A percentile compares a stretch with the other conserved stretches of the same genome.
phyloP scores from a whole-genome alignment of 2,797 vertebrate genomes.

The Masticophis lateralis region DNA sequence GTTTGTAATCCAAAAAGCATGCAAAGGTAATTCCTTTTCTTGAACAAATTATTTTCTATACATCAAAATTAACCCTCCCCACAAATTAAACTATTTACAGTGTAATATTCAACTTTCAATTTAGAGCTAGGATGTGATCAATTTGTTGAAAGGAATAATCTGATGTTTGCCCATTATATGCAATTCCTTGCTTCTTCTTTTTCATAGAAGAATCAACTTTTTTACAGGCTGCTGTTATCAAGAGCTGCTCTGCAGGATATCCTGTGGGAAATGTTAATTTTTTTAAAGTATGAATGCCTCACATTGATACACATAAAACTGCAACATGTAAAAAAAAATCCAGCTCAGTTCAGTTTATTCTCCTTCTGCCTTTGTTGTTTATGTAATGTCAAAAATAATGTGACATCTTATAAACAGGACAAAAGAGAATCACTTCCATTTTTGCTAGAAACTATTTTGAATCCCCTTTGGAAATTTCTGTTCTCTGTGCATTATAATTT shows the following conservation, averaged over 20 bases:
- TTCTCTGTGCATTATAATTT: constrained; percentile 42
- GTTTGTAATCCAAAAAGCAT: background rate
- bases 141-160: background rate
- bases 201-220: constrained; percentile 30
- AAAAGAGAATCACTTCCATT: constrained; percentile 59
- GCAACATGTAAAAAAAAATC: constrained; percentile 15
- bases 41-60: background rate
- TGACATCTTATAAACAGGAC: constrained; percentile 68
- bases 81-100: background rate
- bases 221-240: background rate
- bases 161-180: background rate
- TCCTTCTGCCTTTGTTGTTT: constrained; percentile 67
- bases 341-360: constrained; percentile 46
- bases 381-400: constrained; percentile 64
- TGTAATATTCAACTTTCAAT: background rate
- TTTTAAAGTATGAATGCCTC: constrained; percentile 30
- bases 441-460: constrained; percentile 57
- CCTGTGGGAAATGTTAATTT: background rate
- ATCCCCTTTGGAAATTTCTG: constrained; percentile 45
- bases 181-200: background rate
- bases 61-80: background rate
- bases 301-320: constrained; percentile 18
- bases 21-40: background rate
- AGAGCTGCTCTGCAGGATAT: constrained; percentile 42
- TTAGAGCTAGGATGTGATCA: constrained; percentile 14